phyloP scores from a whole-genome alignment of 2,113 vertebrate species.

The Petrocephalus zakoni region DNA sequence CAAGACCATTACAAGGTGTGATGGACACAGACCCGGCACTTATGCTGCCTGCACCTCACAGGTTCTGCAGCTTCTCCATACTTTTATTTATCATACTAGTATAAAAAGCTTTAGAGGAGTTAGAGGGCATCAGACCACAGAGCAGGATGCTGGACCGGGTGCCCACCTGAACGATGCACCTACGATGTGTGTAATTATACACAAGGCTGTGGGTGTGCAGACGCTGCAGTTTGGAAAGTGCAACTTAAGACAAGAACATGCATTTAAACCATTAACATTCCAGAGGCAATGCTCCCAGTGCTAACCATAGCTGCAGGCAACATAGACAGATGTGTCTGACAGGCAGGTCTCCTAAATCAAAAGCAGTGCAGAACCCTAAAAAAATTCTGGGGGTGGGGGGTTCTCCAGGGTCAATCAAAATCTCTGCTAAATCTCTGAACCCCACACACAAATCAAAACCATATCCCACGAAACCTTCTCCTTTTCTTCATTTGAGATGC shows the following conservation, averaged over 20 bases:
- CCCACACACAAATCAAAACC: slow-evolving; percentile 2
- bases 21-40: neutral
- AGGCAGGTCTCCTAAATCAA: neutral
- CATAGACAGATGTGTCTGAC: neutral
- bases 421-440: neutral
- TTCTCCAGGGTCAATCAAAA: neutral
- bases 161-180: neutral
- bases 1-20: neutral
- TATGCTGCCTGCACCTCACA: neutral
- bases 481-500: neutral
- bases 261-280: neutral
- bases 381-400: too few species aligned
- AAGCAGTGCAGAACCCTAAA: neutral
- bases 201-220: neutral
- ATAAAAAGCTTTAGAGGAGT: neutral
- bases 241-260: neutral
- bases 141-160: neutral
- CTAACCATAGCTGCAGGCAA: neutral
- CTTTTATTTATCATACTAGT: too few species aligned
- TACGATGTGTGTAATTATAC: neutral
- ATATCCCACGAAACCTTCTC: neutral
- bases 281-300: neutral
- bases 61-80: neutral
- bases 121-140: neutral
- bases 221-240: neutral